These are phyloP conservation scores for Drosophila ambigua DNA, from an alignment of 1,140 invertebrate species.

Conservation along the genomic window DNA sequence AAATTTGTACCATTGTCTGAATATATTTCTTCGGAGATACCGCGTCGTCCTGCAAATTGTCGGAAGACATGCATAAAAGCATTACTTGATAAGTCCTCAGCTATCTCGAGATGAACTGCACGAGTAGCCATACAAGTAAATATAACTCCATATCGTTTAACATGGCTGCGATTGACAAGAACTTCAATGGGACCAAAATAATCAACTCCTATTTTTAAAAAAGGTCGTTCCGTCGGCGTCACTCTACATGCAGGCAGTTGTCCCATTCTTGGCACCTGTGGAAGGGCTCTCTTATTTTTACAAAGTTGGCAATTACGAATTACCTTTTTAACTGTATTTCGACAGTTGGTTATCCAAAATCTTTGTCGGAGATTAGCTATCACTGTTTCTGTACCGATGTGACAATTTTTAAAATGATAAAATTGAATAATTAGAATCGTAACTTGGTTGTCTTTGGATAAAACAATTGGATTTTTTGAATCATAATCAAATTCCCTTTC, in stretches of 20 bases:
- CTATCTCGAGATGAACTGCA: slow-evolving; percentile 84
- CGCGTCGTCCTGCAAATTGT: slow-evolving; percentile 77
- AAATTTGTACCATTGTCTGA: slow-evolving; percentile 84
- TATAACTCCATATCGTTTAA: slow-evolving; percentile 78
- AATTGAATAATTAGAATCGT: slow-evolving; percentile 21
- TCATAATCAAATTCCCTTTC: slow-evolving; percentile 5
- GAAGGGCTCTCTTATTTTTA: slow-evolving; percentile 14
- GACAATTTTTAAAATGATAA: slow-evolving; percentile 32
- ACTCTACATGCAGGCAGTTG: slow-evolving; percentile 48
- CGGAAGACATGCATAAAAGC: slow-evolving; percentile 77
- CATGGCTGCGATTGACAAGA: slow-evolving; percentile 51
- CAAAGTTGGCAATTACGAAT: slow-evolving; percentile 10
- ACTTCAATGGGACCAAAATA: slow-evolving; percentile 74
- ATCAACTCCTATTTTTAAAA: slow-evolving; percentile 31
- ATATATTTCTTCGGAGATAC: slow-evolving; percentile 13
- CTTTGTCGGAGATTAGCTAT: slow-evolving; percentile 53
- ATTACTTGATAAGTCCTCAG: slow-evolving; percentile 71
- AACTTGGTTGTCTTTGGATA: slow-evolving; percentile 7
- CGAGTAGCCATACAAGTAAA: slow-evolving; percentile 81
- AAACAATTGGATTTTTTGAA: slow-evolving; percentile 16
- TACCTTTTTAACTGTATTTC: slow-evolving; percentile 21
- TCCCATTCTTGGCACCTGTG: slow-evolving; percentile 39
- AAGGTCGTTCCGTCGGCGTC: slow-evolving; percentile 41
- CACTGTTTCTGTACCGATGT: slow-evolving; percentile 43
- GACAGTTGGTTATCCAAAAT: slow-evolving; percentile 47